Conservation (phyloP, 2,797 vertebrate genomes). For the Chelon labrosus region DNA sequence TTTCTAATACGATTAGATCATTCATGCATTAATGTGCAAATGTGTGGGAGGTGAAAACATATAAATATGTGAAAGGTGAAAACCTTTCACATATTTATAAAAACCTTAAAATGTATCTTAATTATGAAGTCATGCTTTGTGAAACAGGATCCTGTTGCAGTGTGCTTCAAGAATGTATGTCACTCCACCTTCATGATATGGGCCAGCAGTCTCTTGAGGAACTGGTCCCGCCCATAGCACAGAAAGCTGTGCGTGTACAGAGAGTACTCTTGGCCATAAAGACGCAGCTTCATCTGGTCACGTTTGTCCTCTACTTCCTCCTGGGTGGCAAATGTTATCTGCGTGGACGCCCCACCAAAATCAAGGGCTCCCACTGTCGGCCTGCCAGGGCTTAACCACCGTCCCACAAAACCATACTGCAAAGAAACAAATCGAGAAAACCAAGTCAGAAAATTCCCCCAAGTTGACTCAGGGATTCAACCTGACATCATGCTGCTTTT, state of each 20-base stretch:
- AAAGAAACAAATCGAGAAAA: conserved; percentile 7
- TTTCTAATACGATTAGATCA: no score
- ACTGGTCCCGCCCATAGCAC: conserved; percentile 88
- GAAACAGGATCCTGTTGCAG: no score
- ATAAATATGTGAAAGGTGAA: no score
- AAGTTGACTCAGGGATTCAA: neutral
- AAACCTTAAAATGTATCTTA: no score
- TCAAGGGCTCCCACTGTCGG: conserved; percentile 90
- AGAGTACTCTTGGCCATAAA: conserved; percentile 87
- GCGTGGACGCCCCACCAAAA: conserved; percentile 91
- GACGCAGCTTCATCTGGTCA: conserved; percentile 79
- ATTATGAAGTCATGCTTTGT: no score
- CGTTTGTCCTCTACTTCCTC: conserved; percentile 74
- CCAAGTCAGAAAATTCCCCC: neutral
- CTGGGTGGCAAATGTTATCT: conserved; percentile 89
- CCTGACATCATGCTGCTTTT: neutral
- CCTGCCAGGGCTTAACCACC: conserved; percentile 84
- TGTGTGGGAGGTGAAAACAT: no score
- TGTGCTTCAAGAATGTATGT: neutral
- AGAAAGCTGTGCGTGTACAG: conserved; percentile 93
- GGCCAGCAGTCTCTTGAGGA: conserved; percentile 80
- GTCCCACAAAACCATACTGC: conserved; percentile 90
- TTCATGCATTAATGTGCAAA: no score
- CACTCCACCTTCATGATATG: conserved; percentile 74
- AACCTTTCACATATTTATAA: no score